Base-by-base conservation (phyloP, 1,140 invertebrate species). In the Drosophila tani region DNA sequence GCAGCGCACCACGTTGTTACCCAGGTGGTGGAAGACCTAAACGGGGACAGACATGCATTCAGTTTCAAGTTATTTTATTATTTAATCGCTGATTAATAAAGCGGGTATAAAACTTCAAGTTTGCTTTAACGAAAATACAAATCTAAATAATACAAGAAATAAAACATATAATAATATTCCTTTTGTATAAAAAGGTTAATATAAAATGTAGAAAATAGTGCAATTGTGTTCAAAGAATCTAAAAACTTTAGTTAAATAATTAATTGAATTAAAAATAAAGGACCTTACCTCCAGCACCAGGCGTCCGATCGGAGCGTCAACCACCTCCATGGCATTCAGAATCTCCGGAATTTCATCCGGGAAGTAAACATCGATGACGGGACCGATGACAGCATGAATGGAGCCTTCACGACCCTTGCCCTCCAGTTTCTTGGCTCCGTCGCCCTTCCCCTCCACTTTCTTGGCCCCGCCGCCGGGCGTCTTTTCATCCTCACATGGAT, bases 341-440 rank as follows among this genome's bases (percentile, higher is more conserved):
- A 98, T 97, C 15, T 96, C 96, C 1, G 97, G 97, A 47, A 98
- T 92, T 11, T 95, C 93, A 51, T 96, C 95, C 64, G 97, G 96
- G 62, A 98, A 98, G 93, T 97, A 96, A 0, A 97, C 96, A 92
- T 98, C 97, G 8, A 98, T 96, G 49, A 98, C 97, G 49, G 97
- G 97, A 91, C 97, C 97, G 91, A 98, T 98, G 45, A 98, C 96
- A 82, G 92, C 81, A 45, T 91, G 81, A 47, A 93, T 91, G 5
- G 35, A 0, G 3, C 84, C 84, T 46, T 84, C 70, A 2, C 69
- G 62, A 12, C 67, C 62, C 51, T 90, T 79, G 2, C 66, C 63
- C 0, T 58, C 3, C 12, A 79, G 24, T 14, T 55, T 14, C 14
- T 43, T 60, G 38, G 12, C 56, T 21, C 14, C 45, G 21, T 21